Base-by-base conservation (phyloP, 1,140 invertebrate species). In the Listronotus oregonensis region DNA sequence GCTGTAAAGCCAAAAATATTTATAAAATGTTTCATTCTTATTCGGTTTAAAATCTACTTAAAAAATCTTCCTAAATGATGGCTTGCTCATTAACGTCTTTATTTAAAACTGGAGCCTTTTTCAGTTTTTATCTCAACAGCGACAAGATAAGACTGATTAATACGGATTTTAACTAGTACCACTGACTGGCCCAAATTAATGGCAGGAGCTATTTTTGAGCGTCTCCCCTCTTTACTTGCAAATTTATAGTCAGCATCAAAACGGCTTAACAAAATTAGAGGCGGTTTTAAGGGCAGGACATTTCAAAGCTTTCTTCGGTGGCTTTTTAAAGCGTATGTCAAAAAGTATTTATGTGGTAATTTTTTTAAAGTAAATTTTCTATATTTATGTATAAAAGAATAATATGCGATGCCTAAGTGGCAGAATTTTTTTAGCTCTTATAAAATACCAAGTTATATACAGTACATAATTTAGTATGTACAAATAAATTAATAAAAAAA, bases 241-340 rank as follows among this genome's bases (percentile, higher is more conserved):
- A 47, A 47, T 47, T 47, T 47, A 47, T 47, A 47, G 44, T 47
- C 15, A 47, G 44, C 44, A 10, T 47, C 44, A 47, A 47, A 47
- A 47, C 9, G 44, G 44, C 15, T 27, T 47, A 10, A 47, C 21
- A 18, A 47, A 47, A 18, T 47, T 47, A 47, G 44, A 17, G 9
- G 44, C 44, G 44, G 44, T 47, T 47, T 27, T 17, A 14, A 27
- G 44, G 44, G n/a, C 7, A 18, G 15, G 44, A 17, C 44, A 47
- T 47, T 47, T 47, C 44, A 47, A 47, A 47, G 44, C 44, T 47
- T 47, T 47, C n/a, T 27, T 27, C 9, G 2, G 15, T 14, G 8
- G 15, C 8, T 11, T 47, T 47, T 47, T 47, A 17, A 47, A 47
- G 34, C 2, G 21, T 27, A 27, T 27, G 21, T 8, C 34, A 37